These are phyloP conservation scores for Parnassius glacialis DNA, from an alignment of 2,888 invertebrate genomes.

Conservation along the genomic window DNA sequence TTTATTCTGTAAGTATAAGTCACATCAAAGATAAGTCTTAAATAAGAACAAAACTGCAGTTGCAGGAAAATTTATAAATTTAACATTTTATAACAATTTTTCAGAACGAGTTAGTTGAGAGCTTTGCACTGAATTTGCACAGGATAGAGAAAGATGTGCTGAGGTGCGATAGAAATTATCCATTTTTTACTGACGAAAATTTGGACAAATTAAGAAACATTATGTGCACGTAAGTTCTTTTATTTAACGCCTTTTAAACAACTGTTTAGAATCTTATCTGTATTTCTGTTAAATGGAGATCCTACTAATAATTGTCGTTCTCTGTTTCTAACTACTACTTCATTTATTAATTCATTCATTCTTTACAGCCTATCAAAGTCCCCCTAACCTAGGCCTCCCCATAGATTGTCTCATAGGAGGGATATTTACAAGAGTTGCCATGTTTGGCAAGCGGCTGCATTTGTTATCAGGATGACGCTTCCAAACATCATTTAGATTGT, in stretches of 20 bases:
- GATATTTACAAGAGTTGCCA: no score
- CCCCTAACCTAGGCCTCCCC: no score
- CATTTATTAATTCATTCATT: no score
- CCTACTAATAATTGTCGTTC: no score
- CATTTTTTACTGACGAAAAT: slow-evolving; percentile 94
- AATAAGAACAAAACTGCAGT: no score
- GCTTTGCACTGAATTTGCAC: slow-evolving; percentile 93
- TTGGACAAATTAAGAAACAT: slow-evolving; percentile 95
- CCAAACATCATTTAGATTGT: no score
- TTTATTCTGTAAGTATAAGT: slow-evolving; percentile 87
- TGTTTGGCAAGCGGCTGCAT: no score
- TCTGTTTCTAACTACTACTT: no score
- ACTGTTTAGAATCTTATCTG: background rate
- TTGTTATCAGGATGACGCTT: no score
- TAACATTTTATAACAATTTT: slow-evolving; percentile 38
- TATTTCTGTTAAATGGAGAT: background rate
- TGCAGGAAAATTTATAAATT: background rate
- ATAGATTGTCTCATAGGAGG: no score
- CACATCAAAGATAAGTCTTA: background rate
- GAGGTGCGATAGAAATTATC: slow-evolving; percentile 96
- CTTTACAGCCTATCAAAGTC: no score
- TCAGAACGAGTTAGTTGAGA: slow-evolving; percentile 91
- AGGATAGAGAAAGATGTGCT: slow-evolving; percentile 98
- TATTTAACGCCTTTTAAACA: background rate
- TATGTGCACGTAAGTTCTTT: slow-evolving; percentile 92